Evolutionary conservation across 2,113 vertebrate genomes (phyloP), one percentile per base, ranked within the genome.

Genomic region (Coregonus clupeaformis): DNA sequence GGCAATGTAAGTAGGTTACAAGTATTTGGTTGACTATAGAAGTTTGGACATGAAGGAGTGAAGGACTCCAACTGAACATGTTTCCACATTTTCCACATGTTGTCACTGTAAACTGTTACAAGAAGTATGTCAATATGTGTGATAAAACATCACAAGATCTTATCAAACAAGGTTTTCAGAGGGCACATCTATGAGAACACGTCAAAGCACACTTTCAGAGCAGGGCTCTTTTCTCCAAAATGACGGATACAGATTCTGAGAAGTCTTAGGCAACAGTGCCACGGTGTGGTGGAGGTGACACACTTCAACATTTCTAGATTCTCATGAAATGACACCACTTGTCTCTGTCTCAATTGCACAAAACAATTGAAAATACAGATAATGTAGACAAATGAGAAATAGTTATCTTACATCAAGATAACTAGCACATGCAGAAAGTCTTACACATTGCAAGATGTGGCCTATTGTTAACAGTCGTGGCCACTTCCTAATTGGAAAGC

Each of bases 231-330:
- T 5, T 52, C 57, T 7, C 18, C 57, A n/a, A 24, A 60, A 22
- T 60, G 14, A 52, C 14, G 16, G 20, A n/a, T 60, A 9, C 57
- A 9, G 16, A 60, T 22, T 60, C 5, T 13, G 24, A 5, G 52
- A 69, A 1, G 42, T 11, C 12, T 73, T 49, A 63, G 60, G 22
- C 68, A 71, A 79, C 59, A 73, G 77, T 12, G 77, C 77, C 83
- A 80, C 57, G 79, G 69, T 66, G 80, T 83, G 85, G 82, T 11
- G 11, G 59, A 57, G 45, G 6, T 6, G 2, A 36, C 20, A 2
- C 69, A 72, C 52, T 82, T 60, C 6, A 25, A 18, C 7, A 6
- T 2, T 0, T 5, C 20, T 25, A 11, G 22, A 20, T 20, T 20
- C 55, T 42, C 36, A 12, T 63, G 24, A 5, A 12, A 63, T 63